A percentile compares a stretch with the other conserved stretches of the same genome.
These are phyloP conservation scores for Grammomys surdaster DNA, from an alignment of 2,113 vertebrate genomes.

Conservation along the genomic window DNA sequence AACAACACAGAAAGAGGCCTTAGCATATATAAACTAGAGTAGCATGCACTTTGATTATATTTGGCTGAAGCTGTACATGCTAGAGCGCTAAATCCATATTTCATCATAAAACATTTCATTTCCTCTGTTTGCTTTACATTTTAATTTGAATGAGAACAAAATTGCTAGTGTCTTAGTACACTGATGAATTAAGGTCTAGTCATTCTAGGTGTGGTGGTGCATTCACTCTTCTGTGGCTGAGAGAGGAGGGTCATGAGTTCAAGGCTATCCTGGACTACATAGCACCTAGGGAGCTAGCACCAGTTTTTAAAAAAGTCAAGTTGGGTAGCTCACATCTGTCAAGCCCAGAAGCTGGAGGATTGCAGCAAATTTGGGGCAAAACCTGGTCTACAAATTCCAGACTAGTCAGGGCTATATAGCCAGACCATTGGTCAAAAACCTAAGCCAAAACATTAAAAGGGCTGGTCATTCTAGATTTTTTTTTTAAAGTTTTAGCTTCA, in stretches of 20 bases:
- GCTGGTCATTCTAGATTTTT: neutral
- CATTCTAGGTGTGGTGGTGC: neutral
- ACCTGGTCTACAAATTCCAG: neutral
- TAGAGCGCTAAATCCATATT: constrained; percentile 31
- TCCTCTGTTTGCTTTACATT: constrained; percentile 64
- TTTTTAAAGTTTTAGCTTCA: constrained; percentile 33
- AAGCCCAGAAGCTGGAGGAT: too few species aligned
- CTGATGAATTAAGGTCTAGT: constrained; percentile 18
- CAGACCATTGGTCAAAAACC: neutral
- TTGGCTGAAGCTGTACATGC: neutral
- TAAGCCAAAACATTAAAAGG: neutral
- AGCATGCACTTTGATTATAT: constrained; percentile 41
- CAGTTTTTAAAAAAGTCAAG: too few species aligned
- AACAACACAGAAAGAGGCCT: neutral
- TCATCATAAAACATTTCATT: constrained; percentile 32
- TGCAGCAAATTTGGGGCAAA: neutral
- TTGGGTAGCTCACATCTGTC: neutral
- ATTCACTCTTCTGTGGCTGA: neutral
- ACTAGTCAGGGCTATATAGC: neutral
- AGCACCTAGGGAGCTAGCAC: neutral
- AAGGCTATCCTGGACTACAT: neutral
- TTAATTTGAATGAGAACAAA: constrained; percentile 27
- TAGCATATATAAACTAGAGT: constrained; percentile 21
- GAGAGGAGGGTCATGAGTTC: neutral
- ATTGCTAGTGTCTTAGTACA: constrained; percentile 4